phyloP scores from a whole-genome alignment of 2,888 invertebrate genomes.

The Xestia sexstrigata region DNA sequence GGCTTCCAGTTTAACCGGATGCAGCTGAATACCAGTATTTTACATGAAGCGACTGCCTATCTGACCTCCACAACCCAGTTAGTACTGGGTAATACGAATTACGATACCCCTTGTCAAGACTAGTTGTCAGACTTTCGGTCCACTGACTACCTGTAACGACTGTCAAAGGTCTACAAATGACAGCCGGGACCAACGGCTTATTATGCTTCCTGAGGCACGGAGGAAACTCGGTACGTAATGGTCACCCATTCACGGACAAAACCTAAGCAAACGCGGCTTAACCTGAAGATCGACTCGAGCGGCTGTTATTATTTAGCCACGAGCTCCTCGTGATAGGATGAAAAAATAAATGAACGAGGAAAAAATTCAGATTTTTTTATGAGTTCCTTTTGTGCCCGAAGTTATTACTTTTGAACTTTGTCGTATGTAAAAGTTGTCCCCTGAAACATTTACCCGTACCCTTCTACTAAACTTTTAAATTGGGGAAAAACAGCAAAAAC shows the following conservation, averaged over 20 bases:
- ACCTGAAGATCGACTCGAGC: neutral
- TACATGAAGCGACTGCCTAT: neutral
- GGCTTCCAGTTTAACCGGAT: no score
- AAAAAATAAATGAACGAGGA: neutral
- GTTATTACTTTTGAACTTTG: neutral
- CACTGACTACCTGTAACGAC: no score
- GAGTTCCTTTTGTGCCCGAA: constrained; percentile 15
- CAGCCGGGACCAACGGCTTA: neutral
- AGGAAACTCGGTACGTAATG: neutral
- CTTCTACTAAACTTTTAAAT: neutral
- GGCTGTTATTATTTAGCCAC: neutral
- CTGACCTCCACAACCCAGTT: no score
- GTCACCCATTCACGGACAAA: neutral
- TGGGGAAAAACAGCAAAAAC: neutral
- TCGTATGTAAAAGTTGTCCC: neutral
- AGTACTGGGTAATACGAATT: neutral
- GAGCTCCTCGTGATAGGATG: neutral
- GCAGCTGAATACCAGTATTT: neutral
- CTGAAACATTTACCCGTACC: neutral
- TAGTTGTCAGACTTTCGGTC: no score
- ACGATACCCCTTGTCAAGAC: neutral
- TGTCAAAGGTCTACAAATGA: neutral
- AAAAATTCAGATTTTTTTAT: constrained; percentile 6
- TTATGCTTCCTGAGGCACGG: neutral
- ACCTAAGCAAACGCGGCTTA: no score